Evolutionary conservation across 2,113 vertebrate genomes (phyloP).

Genomic region (Phylloscopus whistleri): DNA sequence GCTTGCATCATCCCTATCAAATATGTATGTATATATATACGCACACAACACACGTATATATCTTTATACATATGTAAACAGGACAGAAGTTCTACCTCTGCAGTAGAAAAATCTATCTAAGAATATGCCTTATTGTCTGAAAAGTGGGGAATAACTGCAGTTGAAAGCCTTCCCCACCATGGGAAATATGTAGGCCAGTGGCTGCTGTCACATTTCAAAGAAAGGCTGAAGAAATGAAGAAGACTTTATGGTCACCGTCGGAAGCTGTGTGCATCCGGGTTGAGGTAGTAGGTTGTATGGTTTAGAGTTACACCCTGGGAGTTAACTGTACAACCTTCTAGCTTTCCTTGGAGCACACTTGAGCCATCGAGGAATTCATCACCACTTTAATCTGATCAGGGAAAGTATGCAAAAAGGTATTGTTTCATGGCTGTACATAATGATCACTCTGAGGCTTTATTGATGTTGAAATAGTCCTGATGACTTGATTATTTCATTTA

Average conservation of each 20-base stretch:
- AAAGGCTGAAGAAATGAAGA: slow-evolving; percentile 77
- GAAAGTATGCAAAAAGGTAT: slow-evolving; percentile 71
- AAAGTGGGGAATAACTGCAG: not conserved
- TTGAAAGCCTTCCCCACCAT: not conserved
- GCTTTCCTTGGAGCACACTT: slow-evolving; percentile 99
- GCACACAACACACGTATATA: not conserved
- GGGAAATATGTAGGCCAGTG: slow-evolving; percentile 45
- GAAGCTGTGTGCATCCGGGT: slow-evolving; percentile 98
- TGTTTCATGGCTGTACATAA: slow-evolving; percentile 67
- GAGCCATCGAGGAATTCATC: slow-evolving; percentile 86
- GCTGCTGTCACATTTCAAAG: slow-evolving; percentile 66
- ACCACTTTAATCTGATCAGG: slow-evolving; percentile 70
- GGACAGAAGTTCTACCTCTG: not conserved
- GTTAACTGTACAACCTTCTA: slow-evolving; percentile 99
- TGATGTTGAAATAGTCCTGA: slow-evolving; percentile 51
- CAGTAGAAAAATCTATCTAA: not conserved
- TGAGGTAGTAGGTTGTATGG: slow-evolving; percentile 99
- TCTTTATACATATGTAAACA: not conserved
- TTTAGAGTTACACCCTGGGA: slow-evolving; percentile 99
- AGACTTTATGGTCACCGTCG: slow-evolving; percentile 71
- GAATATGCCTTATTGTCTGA: not conserved
- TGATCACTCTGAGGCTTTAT: slow-evolving; percentile 35
- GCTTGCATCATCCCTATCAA: not conserved
- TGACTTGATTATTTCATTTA: slow-evolving; percentile 53
- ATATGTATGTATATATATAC: not conserved